Percentiles rank a stretch among this genome's conserved stretches.
phyloP scores from a whole-genome alignment of 2,888 invertebrate species.

The Atethmia centrago region DNA sequence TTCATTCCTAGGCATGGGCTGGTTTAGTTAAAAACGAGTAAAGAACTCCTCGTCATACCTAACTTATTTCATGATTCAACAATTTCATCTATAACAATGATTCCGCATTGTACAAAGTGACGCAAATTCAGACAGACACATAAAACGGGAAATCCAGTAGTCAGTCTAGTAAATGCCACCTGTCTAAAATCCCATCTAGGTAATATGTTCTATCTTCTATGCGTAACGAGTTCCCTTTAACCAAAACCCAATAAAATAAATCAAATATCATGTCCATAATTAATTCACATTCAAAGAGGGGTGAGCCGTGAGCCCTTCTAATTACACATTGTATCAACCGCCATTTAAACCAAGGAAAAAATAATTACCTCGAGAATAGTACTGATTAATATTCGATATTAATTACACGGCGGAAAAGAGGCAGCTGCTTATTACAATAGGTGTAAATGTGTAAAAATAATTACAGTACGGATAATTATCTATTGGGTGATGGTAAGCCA shows the following conservation, averaged over 20 bases:
- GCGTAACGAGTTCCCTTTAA: slow-evolving; percentile 4
- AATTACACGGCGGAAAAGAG: slow-evolving; percentile 51
- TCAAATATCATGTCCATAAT: slow-evolving; percentile 48
- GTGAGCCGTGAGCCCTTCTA: slow-evolving; percentile 53
- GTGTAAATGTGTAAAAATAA: slow-evolving; percentile 64
- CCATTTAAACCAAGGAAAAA: slow-evolving; percentile 53
- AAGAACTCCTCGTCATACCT: not conserved
- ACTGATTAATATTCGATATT: slow-evolving; percentile 64
- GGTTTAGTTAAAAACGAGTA: not conserved
- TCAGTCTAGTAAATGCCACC: too few species aligned
- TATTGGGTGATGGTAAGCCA: slow-evolving; percentile 25
- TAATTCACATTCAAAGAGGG: slow-evolving; percentile 47
- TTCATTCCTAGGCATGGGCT: too few species aligned
- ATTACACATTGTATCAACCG: slow-evolving; percentile 55
- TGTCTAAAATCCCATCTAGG: not conserved
- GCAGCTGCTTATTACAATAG: slow-evolving; percentile 60
- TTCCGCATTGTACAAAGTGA: not conserved
- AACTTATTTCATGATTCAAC: not conserved
- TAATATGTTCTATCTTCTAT: not conserved
- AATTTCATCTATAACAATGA: too few species aligned
- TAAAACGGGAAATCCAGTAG: too few species aligned
- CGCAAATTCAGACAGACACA: not conserved
- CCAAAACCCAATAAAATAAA: slow-evolving; percentile 50
- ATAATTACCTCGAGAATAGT: slow-evolving; percentile 47
- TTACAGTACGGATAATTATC: slow-evolving; percentile 32